These are phyloP conservation scores for Mechanitis mazaeus DNA, from an alignment of 2,888 invertebrate genomes.

Conservation along the genomic window DNA sequence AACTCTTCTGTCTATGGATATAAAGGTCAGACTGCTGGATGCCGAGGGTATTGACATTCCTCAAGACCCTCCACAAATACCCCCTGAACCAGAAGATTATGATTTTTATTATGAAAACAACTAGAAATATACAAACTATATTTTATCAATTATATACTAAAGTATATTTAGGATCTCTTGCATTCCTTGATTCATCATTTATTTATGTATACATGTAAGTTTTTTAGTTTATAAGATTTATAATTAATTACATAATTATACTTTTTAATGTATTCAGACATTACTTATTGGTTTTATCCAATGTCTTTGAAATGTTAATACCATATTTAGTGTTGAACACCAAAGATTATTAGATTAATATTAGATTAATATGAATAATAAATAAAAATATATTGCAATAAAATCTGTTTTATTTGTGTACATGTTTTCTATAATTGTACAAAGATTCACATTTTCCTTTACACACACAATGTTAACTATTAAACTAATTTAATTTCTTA, in stretches of 20 bases:
- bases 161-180: neutral
- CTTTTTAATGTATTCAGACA: too few species aligned
- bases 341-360: conserved; percentile 20
- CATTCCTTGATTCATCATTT: neutral
- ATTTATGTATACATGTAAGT: neutral
- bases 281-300: too few species aligned
- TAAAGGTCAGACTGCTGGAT: conserved; percentile 93
- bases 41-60: conserved; percentile 97
- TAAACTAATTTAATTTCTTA: too few species aligned
- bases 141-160: too few species aligned
- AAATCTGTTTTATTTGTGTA: neutral
- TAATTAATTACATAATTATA: too few species aligned
- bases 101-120: conserved; percentile 88
- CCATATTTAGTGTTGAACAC: conserved; percentile 15
- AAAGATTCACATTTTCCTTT: too few species aligned
- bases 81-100: conserved; percentile 94
- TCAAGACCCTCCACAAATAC: conserved; percentile 93
- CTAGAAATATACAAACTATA: conserved; percentile 41
- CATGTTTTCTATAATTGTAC: too few species aligned
- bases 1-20: conserved; percentile 95
- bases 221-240: neutral
- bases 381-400: conserved; percentile 1
- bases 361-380: conserved; percentile 12
- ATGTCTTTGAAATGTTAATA: conserved; percentile 1
- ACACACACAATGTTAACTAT: too few species aligned